A percentile compares a stretch with the other conserved stretches of the same genome.
Conservation (phyloP, 2,888 invertebrate genomes). For the Epinotia bilunana region DNA sequence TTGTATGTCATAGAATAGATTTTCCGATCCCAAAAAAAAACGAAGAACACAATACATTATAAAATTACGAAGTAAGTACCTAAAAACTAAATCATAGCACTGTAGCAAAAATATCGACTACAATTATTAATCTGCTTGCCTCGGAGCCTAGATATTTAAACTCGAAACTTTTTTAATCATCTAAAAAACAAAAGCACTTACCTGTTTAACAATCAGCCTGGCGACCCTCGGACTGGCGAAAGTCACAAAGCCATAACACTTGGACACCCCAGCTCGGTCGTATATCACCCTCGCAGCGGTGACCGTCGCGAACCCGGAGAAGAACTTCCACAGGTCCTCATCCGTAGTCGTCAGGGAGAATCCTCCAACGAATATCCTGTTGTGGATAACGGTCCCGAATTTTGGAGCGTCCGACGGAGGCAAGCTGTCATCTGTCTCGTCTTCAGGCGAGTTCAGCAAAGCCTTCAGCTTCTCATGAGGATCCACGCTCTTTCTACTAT, state of each 20-base stretch:
- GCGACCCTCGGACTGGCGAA: slow-evolving; percentile 82
- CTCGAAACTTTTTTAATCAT: background rate
- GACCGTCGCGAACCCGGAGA: slow-evolving; percentile 94
- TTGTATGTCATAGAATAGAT: no score
- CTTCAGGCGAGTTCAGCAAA: slow-evolving; percentile 75
- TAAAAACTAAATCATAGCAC: no score
- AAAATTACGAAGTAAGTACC: no score
- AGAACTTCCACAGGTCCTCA: slow-evolving; percentile 95
- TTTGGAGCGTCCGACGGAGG: slow-evolving; percentile 83
- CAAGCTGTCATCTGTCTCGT: slow-evolving; percentile 75
- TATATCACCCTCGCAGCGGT: slow-evolving; percentile 97
- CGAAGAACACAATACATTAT: no score
- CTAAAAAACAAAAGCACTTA: slow-evolving; percentile 52
- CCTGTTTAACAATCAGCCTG: slow-evolving; percentile 81
- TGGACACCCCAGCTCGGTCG: slow-evolving; percentile 97
- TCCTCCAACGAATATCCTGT: slow-evolving; percentile 98
- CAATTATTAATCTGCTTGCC: no score
- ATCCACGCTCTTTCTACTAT: slow-evolving; percentile 71
- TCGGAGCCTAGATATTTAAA: no score
- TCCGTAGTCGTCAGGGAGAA: slow-evolving; percentile 97
- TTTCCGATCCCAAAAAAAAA: no score
- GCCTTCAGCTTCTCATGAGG: slow-evolving; percentile 81
- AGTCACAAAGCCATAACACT: slow-evolving; percentile 95
- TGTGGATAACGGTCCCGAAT: slow-evolving; percentile 94
- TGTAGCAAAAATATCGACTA: no score